Evolutionary conservation across 2,797 vertebrate species (phyloP).

Genomic region (Parambassis ranga): DNA sequence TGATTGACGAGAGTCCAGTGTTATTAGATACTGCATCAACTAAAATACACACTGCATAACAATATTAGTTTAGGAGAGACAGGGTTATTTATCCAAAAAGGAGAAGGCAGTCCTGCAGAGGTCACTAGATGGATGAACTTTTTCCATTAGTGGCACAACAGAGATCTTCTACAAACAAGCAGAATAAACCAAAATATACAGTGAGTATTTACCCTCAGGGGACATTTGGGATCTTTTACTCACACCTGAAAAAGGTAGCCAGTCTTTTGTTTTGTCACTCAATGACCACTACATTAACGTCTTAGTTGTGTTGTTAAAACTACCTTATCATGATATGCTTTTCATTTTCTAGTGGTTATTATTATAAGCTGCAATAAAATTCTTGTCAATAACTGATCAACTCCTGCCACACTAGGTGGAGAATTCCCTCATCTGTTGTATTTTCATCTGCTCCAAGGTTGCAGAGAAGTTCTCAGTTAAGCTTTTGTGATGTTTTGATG

Average conservation of each 20-base stretch:
- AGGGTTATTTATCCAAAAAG: background rate
- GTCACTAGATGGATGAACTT: background rate
- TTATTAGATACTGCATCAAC: background rate
- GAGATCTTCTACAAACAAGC: background rate
- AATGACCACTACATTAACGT: too few relatives aligned
- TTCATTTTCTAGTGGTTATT: too few relatives aligned
- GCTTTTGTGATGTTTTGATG: slow-evolving; percentile 26
- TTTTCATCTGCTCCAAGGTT: background rate
- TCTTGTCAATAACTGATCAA: too few relatives aligned
- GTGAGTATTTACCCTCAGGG: too few relatives aligned
- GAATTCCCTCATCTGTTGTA: too few relatives aligned
- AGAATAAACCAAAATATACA: background rate
- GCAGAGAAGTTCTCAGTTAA: slow-evolving; percentile 31
- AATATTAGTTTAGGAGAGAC: background rate
- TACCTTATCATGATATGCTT: too few relatives aligned
- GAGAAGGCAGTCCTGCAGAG: background rate
- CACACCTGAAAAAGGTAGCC: too few relatives aligned
- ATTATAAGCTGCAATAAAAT: too few relatives aligned
- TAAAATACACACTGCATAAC: background rate
- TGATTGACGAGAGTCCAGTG: background rate
- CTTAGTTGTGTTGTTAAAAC: too few relatives aligned
- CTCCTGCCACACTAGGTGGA: too few relatives aligned
- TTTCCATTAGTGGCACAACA: background rate
- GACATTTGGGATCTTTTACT: too few relatives aligned
- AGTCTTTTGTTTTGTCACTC: too few relatives aligned